A percentile compares a stretch with the other conserved stretches of the same genome.
Conservation (phyloP, 2,888 invertebrate genomes). For the Endotricha flammealis region DNA sequence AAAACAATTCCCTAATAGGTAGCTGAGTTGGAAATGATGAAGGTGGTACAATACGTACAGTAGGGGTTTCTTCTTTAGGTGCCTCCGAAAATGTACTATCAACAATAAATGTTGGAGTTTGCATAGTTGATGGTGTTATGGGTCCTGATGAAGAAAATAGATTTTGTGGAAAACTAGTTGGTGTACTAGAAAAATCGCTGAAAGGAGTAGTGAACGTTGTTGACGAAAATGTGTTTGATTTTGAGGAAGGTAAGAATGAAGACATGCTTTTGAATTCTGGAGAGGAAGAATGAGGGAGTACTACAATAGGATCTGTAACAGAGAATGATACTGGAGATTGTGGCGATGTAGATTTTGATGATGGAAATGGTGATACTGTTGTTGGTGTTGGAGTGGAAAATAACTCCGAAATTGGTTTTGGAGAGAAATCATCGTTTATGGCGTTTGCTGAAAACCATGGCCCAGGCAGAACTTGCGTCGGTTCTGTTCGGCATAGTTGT, state of each 20-base stretch:
- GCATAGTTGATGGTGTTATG: constrained; percentile 4
- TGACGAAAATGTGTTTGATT: not conserved
- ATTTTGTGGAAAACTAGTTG: not conserved
- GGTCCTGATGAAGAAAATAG: not conserved
- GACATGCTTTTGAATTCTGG: not conserved
- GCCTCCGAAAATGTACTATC: constrained; percentile 3
- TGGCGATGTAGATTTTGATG: not conserved
- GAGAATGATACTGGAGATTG: constrained; percentile 12
- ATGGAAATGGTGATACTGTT: constrained; percentile 30
- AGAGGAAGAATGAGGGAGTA: constrained; percentile 9
- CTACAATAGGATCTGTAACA: constrained; percentile 17
- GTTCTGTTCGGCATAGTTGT: constrained; percentile 64
- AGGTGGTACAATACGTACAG: constrained; percentile 8
- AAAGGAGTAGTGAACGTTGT: constrained; percentile 2
- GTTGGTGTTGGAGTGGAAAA: constrained; percentile 46
- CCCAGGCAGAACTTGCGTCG: constrained; percentile 42
- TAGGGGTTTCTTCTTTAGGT: constrained; percentile 7
- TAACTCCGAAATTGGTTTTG: constrained; percentile 59
- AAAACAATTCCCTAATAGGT: not conserved
- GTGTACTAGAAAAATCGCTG: constrained; percentile 1
- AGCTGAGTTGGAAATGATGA: not conserved
- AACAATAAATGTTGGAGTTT: constrained; percentile 5
- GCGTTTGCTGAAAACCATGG: constrained; percentile 65
- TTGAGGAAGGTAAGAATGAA: not conserved
- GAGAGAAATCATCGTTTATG: constrained; percentile 58